Conservation (phyloP, 1,140 invertebrate species). For the Drosophila rhopaloa region DNA sequence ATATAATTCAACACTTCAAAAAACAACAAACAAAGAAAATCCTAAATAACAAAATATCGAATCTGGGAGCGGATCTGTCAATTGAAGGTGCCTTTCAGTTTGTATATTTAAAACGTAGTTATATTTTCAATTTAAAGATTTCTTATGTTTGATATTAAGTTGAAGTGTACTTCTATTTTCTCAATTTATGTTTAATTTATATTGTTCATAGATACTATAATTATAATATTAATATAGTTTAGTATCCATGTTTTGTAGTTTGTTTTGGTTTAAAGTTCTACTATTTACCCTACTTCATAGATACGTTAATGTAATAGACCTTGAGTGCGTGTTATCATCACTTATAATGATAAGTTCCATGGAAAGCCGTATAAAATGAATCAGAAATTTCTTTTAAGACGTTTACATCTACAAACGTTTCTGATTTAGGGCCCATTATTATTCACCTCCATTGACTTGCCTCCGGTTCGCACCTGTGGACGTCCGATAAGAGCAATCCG, state of each 20-base stretch:
- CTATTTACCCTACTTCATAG: not conserved
- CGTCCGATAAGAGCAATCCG: constrained; percentile 27
- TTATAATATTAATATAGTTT: no score
- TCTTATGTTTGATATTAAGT: no score
- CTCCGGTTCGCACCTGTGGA: constrained; percentile 17
- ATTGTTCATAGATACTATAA: no score
- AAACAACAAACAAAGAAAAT: constrained; percentile 19
- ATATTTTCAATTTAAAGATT: no score
- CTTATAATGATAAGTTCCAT: not conserved
- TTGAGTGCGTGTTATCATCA: not conserved
- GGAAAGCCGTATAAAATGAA: not conserved
- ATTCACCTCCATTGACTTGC: not conserved
- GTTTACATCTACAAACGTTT: constrained; percentile 3
- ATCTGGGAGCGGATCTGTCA: not conserved
- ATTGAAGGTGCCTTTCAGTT: not conserved
- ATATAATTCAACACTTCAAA: constrained; percentile 9
- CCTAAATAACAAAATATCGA: not conserved
- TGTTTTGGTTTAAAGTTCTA: no score
- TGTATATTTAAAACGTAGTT: no score
- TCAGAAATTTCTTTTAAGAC: not conserved
- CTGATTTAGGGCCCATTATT: constrained; percentile 26
- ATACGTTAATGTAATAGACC: no score
- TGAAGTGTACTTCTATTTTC: no score
- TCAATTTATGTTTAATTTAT: no score
- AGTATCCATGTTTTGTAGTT: no score